Conservation (phyloP, 2,797 vertebrate species). For the Sebastes vulpes region DNA sequence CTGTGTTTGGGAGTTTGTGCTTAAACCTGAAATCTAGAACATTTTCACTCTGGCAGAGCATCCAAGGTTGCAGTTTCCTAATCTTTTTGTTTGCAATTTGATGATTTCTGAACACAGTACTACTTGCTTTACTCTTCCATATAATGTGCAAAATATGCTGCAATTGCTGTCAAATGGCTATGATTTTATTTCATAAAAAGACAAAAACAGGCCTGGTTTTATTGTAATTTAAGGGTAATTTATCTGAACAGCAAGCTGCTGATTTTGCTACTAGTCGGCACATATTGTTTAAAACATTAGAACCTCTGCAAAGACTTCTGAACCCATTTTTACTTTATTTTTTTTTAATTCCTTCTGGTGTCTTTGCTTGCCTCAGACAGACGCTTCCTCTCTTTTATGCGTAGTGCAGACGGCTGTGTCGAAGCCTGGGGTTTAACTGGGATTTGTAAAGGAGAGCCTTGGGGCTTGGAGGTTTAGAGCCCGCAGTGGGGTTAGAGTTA, state of each 20-base stretch:
- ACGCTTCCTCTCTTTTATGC: slow-evolving; percentile 8
- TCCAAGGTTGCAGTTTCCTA: background rate
- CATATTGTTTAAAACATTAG: background rate
- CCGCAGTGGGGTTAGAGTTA: background rate
- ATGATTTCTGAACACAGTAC: background rate
- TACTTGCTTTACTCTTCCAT: background rate
- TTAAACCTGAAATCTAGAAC: background rate
- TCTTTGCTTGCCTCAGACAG: background rate
- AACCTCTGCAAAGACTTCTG: background rate
- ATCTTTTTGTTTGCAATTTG: background rate
- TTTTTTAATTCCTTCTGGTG: background rate
- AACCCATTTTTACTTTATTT: background rate
- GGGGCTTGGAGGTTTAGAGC: background rate
- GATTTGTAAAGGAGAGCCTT: slow-evolving; percentile 31
- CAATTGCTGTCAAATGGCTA: background rate
- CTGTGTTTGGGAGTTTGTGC: background rate
- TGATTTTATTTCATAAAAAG: background rate
- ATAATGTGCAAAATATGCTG: background rate
- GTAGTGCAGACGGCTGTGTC: background rate
- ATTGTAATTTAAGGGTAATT: background rate
- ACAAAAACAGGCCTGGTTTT: background rate
- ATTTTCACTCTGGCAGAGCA: background rate
- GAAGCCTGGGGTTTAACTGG: slow-evolving; percentile 28
- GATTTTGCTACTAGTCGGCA: background rate
- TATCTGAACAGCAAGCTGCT: background rate